Conservation (phyloP, 2,888 invertebrate species). For the Barypeithes pellucidus region DNA sequence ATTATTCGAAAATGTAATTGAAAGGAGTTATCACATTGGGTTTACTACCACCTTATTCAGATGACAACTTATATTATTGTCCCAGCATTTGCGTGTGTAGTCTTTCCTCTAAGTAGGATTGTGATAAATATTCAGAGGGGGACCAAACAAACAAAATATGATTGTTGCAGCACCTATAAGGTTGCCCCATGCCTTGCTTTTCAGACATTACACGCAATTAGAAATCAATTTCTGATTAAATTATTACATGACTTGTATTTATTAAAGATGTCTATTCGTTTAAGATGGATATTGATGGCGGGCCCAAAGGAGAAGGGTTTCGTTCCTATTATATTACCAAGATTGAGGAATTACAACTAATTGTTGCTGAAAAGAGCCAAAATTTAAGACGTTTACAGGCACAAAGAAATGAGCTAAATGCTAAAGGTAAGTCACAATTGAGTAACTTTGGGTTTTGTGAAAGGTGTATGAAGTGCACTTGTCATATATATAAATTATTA, state of each 20-base stretch:
- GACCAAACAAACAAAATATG: too few species aligned
- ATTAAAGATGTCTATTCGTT: slow-evolving; percentile 46
- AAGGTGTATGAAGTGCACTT: too few species aligned
- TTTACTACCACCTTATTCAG: too few species aligned
- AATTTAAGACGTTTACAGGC: slow-evolving; percentile 97
- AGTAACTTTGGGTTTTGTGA: neutral
- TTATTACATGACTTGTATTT: neutral
- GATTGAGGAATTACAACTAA: slow-evolving; percentile 96
- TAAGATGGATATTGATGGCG: slow-evolving; percentile 83
- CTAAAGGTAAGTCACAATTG: slow-evolving; percentile 83
- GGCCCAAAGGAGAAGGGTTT: slow-evolving; percentile 88
- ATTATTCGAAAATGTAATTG: neutral
- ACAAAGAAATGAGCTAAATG: slow-evolving; percentile 98
- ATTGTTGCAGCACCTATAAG: too few species aligned
- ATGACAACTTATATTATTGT: too few species aligned
- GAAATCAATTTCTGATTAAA: neutral
- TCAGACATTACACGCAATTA: too few species aligned
- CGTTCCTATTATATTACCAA: slow-evolving; percentile 98
- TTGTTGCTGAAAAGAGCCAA: slow-evolving; percentile 98
- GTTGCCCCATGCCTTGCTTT: too few species aligned
- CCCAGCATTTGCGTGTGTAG: too few species aligned
- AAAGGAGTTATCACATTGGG: too few species aligned
- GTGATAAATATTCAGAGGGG: too few species aligned
- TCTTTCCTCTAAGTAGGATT: too few species aligned
- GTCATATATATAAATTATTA: too few species aligned